Base-by-base conservation (phyloP, 2,797 vertebrate genomes). In the Rhadinocentrus ornatus region DNA sequence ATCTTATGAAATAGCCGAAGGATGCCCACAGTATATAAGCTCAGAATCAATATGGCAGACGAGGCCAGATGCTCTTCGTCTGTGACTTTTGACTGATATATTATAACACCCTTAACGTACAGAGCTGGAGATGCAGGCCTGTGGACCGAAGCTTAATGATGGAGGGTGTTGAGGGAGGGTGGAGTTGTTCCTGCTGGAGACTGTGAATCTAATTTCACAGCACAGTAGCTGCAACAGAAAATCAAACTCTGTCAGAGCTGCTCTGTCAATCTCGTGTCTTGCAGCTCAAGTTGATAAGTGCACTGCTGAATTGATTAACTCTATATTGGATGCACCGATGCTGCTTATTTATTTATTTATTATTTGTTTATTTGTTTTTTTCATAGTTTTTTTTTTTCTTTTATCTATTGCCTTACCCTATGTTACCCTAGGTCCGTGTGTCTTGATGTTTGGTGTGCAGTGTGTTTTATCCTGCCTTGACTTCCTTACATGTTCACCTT, bases 121-220 rank as follows among this genome's bases (percentile, higher is more conserved):
- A 84, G 83, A 78, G 80, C 81, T 85, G 78, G 85, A 85, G 80
- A 92, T 91, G 91, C 84, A 82, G 87, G 87, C 84, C 78, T 86
- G 84, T 78, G 85, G 88, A 81, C 83, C 75, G 74, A 72, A 71
- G 88, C 83, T 87, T 93, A 91, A 93, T 93, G 91, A 92, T 81
- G 75, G 76, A 41, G 73, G 67, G 63, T 34, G 52, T 46, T 44
- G n/a, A 35, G 53, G 58, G 72, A 46, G 72, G 68, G 66, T 41
- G 67, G 73, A 59, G 58, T 31, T 46, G 59, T 84, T 87, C 81
- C 81, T 89, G 87, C 85, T 85, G 86, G 84, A 91, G 91, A 91
- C 89, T 93, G 90, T 93, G 92, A 94, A 93, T 94, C 90, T 93
- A 93, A 94, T 95, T 95, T 95, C 93, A 93, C 93, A 94, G 92